Percentiles rank a stretch among this genome's conserved stretches.
Conservation (phyloP, 2,888 invertebrate species). For the Xanthia togata region DNA sequence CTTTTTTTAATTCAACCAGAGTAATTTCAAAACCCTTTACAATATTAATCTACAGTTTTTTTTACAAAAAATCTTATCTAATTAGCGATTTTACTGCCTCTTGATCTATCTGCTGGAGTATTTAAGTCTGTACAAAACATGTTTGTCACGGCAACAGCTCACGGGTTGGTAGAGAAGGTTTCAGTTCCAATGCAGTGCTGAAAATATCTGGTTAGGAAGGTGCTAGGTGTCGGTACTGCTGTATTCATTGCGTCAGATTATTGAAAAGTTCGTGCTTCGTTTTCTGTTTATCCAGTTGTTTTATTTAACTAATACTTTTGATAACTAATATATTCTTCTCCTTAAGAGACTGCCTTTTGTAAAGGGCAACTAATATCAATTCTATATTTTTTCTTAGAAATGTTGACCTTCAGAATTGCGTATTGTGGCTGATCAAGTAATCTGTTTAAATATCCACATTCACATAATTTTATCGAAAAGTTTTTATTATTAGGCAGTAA, state of each 20-base stretch:
- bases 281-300: background rate
- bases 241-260: background rate
- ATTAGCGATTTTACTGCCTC: background rate
- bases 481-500: background rate
- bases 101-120: background rate
- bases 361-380: background rate
- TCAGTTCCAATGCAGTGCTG: background rate
- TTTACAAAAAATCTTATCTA: background rate
- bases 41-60: background rate
- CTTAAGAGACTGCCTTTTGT: background rate
- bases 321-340: background rate
- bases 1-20: background rate
- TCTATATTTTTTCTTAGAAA: background rate
- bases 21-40: too few relatives aligned
- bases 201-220: background rate
- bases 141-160: background rate
- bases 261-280: background rate
- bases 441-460: background rate
- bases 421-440: background rate
- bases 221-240: too few relatives aligned
- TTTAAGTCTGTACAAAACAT: slow-evolving; percentile 17
- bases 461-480: too few relatives aligned
- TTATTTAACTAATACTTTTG: background rate
- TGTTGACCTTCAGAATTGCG: background rate
- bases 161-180: background rate